Evolutionary conservation across 2,797 vertebrate species (phyloP), one percentile per base, ranked within the genome.

Genomic region (Liasis olivaceus): DNA sequence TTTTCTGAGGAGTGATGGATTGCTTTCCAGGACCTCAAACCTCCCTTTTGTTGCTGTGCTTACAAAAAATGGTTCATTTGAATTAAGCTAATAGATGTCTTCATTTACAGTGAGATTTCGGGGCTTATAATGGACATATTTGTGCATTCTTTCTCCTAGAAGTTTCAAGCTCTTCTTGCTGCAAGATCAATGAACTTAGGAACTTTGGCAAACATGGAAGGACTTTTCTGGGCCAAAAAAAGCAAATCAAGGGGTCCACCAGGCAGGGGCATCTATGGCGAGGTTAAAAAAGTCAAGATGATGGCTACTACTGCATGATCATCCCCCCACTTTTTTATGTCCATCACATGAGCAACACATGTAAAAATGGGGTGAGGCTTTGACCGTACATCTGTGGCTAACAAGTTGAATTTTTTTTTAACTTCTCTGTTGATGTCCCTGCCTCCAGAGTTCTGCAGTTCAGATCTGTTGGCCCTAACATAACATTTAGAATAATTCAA

Each of bases 1-100:
- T 72, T 28, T 92, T 85, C 66, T 62, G 8, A 91, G 64, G 15
- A 77, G 66, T 93, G 36, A 93, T 20, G 0, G 87, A 92, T 89
- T 24, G 90, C 42, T 17, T 89, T 91, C 47, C 84, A 47, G 72
- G 92, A 94, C 54, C 3, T 90, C 58, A 66, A 90, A 28, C 36
- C 11, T 8, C 31, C 3, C 66, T 92, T 93, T 88, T 31, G 24
- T 54, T 88, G 89, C 90, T 5, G 92, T 13, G 62, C 94, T 94
- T 95, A 5, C 89, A 47, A 88, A 95, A 88, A 92, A n/a, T 24
- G 14, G 7, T 94, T 94, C 95, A 94, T 90, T 85, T 91, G 94
- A 90, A 93, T 96, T 96, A 94, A 93, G 63, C 59, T 89, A 92
- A 94, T 63, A 94, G 91, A 92, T 91, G 91, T 47, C 42, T 94